These are phyloP conservation scores for Ptilonorhynchus violaceus DNA, from an alignment of 2,113 vertebrate species.

Conservation along the genomic window DNA sequence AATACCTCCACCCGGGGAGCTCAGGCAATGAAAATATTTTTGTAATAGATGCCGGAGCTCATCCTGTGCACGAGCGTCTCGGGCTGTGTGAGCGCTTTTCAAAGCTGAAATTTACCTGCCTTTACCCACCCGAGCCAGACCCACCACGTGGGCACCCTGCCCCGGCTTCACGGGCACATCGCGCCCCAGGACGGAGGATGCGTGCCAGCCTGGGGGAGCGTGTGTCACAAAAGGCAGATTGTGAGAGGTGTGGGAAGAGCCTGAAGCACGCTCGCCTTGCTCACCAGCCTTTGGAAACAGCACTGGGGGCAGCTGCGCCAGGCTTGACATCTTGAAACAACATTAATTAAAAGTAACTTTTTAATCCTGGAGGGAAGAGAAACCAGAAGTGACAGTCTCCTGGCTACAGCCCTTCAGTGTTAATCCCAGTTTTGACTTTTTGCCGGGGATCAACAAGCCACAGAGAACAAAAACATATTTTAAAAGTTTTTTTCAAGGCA, in stretches of 20 bases:
- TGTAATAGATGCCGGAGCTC: neutral
- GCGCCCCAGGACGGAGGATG: accelerated
- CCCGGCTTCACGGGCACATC: accelerated
- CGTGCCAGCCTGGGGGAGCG: accelerated
- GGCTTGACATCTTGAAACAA: slow-evolving; percentile 26
- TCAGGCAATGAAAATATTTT: slow-evolving; percentile 42
- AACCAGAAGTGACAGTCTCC: slow-evolving; percentile 36
- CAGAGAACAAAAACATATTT: slow-evolving; percentile 54
- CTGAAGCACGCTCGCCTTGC: neutral
- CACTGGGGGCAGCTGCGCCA: neutral
- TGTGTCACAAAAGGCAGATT: neutral
- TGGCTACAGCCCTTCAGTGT: neutral
- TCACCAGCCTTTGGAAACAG: neutral
- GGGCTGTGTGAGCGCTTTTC: neutral
- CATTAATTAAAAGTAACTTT: slow-evolving; percentile 46
- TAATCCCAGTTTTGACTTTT: slow-evolving; percentile 54
- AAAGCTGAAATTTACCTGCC: neutral
- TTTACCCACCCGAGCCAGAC: neutral
- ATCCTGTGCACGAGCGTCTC: accelerated
- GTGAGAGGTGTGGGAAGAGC: neutral
- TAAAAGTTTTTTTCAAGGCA: slow-evolving; percentile 31
- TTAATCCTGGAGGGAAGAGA: slow-evolving; percentile 25
- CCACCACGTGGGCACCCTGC: accelerated
- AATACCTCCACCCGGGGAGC: neutral
- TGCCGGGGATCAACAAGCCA: neutral